A percentile compares a stretch with the other conserved stretches of the same genome.
Evolutionary conservation across 2,888 invertebrate species (phyloP).

Genomic region (Hydroisotoma schaefferi): DNA sequence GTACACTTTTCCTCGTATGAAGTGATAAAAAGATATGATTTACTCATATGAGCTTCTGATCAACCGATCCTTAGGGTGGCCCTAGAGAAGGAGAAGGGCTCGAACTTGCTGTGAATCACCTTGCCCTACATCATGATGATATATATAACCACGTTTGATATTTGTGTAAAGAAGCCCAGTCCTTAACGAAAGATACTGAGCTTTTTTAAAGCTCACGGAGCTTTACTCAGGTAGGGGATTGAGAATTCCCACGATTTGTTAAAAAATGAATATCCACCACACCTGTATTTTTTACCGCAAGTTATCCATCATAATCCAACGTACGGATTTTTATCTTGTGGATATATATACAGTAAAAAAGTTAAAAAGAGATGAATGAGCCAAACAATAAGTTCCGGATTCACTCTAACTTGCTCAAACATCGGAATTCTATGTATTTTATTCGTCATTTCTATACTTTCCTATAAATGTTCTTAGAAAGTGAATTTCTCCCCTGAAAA

Average conservation of each 20-base stretch:
- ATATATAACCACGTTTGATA: not conserved
- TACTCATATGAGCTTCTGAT: not conserved
- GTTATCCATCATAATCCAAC: slow-evolving; percentile 1
- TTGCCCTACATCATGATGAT: not conserved
- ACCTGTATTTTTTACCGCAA: slow-evolving; percentile 6
- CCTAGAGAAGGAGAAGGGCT: not conserved
- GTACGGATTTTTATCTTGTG: not conserved
- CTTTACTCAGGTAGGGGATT: slow-evolving; percentile 33
- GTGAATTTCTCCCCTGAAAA: too few relatives aligned
- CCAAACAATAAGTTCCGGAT: slow-evolving; percentile 7
- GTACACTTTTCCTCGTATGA: not conserved
- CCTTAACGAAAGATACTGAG: not conserved
- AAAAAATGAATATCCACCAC: slow-evolving; percentile 13
- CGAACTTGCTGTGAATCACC: not conserved
- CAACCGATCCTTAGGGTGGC: slow-evolving; percentile 1
- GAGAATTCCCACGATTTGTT: slow-evolving; percentile 43
- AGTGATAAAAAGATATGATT: not conserved
- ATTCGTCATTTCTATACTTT: too few relatives aligned
- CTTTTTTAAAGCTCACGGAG: slow-evolving; percentile 19
- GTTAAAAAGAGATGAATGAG: too few relatives aligned
- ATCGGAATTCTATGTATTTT: too few relatives aligned
- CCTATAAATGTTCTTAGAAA: too few relatives aligned
- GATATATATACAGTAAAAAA: too few relatives aligned
- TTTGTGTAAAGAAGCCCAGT: not conserved
- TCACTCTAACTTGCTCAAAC: too few relatives aligned